Evolutionary conservation across 37 sponge, comb jelly and placozoan genomes (phyloP).

Genomic region (Dysidea cf. avara): DNA sequence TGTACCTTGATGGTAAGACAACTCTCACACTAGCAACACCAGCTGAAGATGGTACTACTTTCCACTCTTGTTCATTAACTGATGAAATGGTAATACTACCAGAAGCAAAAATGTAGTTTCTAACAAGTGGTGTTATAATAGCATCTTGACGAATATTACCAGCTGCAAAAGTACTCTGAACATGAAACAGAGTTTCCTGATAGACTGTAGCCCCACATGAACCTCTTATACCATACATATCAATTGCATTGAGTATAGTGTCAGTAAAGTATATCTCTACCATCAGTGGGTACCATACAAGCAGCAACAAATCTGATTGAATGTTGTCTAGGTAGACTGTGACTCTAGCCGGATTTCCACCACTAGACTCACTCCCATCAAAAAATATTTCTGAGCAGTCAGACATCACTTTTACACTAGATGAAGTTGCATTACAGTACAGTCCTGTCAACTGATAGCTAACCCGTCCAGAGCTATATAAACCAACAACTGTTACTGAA

Average conservation of each 20-base stretch:
- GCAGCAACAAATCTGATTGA: constrained; percentile 8
- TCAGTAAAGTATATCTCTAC: no score
- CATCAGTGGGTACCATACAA: constrained; percentile 79
- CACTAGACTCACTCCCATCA: constrained; percentile 39
- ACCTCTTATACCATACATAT: no score
- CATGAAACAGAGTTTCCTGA: constrained; percentile 33
- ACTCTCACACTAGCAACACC: constrained; percentile 27
- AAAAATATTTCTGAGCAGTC: constrained; percentile 51
- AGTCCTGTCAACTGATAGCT: background rate
- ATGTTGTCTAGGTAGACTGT: background rate
- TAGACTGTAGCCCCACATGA: constrained; percentile 22
- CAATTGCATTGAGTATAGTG: constrained; percentile 4
- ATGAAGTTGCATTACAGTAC: constrained; percentile 40
- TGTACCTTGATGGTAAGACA: background rate
- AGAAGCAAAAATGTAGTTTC: background rate
- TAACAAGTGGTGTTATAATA: constrained; percentile 32
- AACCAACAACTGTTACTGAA: constrained; percentile 18
- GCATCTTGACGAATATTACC: constrained; percentile 30
- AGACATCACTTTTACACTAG: constrained; percentile 19
- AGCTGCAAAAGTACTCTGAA: constrained; percentile 32
- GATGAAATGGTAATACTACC: constrained; percentile 9
- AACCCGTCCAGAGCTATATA: constrained; percentile 34
- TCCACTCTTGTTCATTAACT: constrained; percentile 1
- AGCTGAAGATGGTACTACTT: constrained; percentile 10
- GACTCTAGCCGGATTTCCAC: constrained; percentile 26